phyloP scores from a whole-genome alignment of 1,140 invertebrate genomes.

The Heliconius himera region DNA sequence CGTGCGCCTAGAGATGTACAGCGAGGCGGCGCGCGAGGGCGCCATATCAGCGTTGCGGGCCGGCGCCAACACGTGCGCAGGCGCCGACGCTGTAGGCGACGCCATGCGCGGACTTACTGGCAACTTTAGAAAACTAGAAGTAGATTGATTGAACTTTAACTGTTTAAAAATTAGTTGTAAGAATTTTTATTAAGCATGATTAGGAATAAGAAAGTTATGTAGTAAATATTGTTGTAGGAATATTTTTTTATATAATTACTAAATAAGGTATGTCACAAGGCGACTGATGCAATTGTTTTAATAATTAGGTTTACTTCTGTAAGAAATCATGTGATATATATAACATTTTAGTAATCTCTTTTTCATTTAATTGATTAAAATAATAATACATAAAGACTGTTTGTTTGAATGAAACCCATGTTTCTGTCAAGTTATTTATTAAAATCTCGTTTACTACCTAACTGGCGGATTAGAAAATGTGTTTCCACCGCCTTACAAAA shows the following conservation, averaged over 20 bases:
- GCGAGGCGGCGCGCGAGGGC: conserved; percentile 86
- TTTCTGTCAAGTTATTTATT: conserved; percentile 50
- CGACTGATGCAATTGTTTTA: conserved; percentile 4
- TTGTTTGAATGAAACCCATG: conserved; percentile 25
- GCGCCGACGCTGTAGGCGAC: conserved; percentile 80
- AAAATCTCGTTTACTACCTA: conserved; percentile 63
- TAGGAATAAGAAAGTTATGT: neutral
- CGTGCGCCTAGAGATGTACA: conserved; percentile 84
- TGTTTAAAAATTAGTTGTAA: too few species aligned
- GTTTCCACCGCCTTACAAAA: conserved; percentile 23
- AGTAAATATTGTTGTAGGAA: neutral
- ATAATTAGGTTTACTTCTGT: neutral
- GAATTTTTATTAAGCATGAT: too few species aligned
- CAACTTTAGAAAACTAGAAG: conserved; percentile 90
- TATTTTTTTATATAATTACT: neutral
- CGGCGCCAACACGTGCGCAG: conserved; percentile 79
- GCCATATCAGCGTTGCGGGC: conserved; percentile 85
- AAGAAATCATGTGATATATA: conserved; percentile 1
- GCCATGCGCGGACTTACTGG: conserved; percentile 86
- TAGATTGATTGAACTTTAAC: conserved; percentile 82
- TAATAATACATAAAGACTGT: neutral
- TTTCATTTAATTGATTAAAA: neutral
- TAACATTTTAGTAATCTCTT: neutral
- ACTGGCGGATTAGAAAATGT: conserved; percentile 24
- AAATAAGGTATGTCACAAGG: neutral